phyloP scores from a whole-genome alignment of 2,888 invertebrate genomes.

The Axea sp. region DNA sequence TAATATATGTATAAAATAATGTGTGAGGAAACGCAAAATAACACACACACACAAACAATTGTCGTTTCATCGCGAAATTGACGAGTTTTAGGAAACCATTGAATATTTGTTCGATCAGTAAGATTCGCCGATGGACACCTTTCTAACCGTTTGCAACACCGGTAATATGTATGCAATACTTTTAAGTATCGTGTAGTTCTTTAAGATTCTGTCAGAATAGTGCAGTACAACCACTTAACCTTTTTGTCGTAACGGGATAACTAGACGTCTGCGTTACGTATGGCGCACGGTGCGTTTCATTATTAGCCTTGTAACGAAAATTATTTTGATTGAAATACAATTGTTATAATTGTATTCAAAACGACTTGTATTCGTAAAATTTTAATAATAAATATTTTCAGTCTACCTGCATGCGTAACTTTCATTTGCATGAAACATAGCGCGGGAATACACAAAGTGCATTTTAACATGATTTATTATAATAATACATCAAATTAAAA shows the following conservation, averaged over 20 bases:
- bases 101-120: constrained; percentile 50
- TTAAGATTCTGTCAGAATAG: constrained; percentile 54
- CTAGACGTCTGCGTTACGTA: constrained; percentile 54
- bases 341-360: constrained; percentile 10
- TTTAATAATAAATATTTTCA: neutral
- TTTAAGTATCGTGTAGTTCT: constrained; percentile 52
- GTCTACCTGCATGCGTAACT: neutral
- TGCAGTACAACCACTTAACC: constrained; percentile 56
- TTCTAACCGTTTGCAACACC: constrained; percentile 60
- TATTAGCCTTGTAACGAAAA: constrained; percentile 33
- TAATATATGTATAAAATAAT: too few species aligned
- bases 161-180: constrained; percentile 60
- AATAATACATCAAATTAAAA: neutral
- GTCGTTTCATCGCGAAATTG: neutral
- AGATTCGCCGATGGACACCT: constrained; percentile 62
- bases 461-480: too few species aligned
- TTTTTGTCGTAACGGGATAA: constrained; percentile 60
- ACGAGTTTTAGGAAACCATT: constrained; percentile 30
- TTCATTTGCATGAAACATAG: too few species aligned
- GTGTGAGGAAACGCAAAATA: too few species aligned
- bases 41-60: neutral
- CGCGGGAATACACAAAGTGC: too few species aligned
- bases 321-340: constrained; percentile 9
- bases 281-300: constrained; percentile 32
- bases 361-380: neutral